Evolutionary conservation across 1,140 invertebrate genomes (phyloP).

Genomic region (Bilobella aurantiaca): DNA sequence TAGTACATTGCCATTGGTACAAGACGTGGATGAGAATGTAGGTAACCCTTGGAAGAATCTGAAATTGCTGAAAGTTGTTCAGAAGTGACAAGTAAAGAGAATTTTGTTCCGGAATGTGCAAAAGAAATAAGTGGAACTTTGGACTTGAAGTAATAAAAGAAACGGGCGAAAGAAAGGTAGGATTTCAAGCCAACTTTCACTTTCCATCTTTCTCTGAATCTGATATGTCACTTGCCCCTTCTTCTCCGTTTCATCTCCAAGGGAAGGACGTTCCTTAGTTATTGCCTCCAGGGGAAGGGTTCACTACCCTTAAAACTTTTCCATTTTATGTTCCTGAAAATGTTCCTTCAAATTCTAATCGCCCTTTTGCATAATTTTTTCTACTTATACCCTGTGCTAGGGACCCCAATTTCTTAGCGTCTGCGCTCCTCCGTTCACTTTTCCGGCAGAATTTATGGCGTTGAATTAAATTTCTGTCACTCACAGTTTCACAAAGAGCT

Average conservation of each 20-base stretch:
- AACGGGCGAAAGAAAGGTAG: neutral
- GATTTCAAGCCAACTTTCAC: neutral
- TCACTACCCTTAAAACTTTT: too few species aligned
- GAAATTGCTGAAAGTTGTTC: neutral
- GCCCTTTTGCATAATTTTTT: too few species aligned
- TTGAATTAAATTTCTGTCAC: too few species aligned
- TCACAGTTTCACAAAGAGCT: too few species aligned
- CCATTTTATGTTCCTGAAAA: too few species aligned
- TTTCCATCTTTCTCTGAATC: neutral
- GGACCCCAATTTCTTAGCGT: too few species aligned
- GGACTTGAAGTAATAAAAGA: neutral
- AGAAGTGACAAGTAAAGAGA: neutral
- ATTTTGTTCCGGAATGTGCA: too few species aligned
- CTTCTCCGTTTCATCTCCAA: neutral
- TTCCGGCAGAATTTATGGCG: too few species aligned
- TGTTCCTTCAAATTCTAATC: too few species aligned
- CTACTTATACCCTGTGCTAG: too few species aligned
- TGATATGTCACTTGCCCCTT: neutral
- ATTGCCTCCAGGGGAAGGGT: neutral
- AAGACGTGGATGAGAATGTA: neutral
- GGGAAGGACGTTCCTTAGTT: neutral
- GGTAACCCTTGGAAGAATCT: neutral
- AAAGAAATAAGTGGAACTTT: too few species aligned
- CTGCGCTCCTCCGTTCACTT: too few species aligned
- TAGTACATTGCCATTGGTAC: constrained; percentile 34